Evolutionary conservation across 2,113 vertebrate species (phyloP).

Genomic region (Pandion haliaetus): DNA sequence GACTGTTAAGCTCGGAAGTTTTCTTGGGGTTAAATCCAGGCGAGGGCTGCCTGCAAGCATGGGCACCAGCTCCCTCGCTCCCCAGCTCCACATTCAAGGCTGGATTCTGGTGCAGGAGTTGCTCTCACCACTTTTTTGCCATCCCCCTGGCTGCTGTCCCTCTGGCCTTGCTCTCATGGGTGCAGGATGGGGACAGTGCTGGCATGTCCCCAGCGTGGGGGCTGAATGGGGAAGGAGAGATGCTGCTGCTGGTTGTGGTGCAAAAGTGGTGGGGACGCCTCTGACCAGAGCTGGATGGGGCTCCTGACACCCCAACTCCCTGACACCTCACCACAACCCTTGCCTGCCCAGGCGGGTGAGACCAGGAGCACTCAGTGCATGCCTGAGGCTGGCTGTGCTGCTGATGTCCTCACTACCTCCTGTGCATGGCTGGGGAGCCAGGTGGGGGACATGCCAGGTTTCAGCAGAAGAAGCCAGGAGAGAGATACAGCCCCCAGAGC

Average conservation of each 20-base stretch:
- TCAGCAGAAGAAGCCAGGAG: neutral
- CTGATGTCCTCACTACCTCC: neutral
- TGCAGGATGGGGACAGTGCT: neutral
- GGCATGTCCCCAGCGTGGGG: accelerated
- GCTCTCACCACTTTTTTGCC: accelerated
- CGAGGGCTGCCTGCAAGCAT: accelerated
- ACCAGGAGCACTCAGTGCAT: accelerated
- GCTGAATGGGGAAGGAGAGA: neutral
- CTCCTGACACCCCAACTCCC: neutral
- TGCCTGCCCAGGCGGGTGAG: neutral
- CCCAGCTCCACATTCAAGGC: accelerated
- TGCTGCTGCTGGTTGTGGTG: neutral
- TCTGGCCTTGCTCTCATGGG: accelerated
- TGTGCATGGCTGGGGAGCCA: accelerated
- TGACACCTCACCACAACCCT: no score
- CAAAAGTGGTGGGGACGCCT: no score
- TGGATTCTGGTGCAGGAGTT: neutral
- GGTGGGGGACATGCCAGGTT: accelerated
- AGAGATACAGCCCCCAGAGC: neutral
- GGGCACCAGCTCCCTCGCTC: accelerated
- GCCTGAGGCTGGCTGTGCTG: neutral
- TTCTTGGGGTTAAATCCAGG: neutral
- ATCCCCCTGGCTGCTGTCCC: neutral
- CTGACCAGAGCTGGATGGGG: neutral
- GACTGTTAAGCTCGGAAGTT: neutral